Percentiles rank a stretch among this genome's conserved stretches.
Conservation (phyloP, 2,888 invertebrate species). For the Cosmopolites sordidus region DNA sequence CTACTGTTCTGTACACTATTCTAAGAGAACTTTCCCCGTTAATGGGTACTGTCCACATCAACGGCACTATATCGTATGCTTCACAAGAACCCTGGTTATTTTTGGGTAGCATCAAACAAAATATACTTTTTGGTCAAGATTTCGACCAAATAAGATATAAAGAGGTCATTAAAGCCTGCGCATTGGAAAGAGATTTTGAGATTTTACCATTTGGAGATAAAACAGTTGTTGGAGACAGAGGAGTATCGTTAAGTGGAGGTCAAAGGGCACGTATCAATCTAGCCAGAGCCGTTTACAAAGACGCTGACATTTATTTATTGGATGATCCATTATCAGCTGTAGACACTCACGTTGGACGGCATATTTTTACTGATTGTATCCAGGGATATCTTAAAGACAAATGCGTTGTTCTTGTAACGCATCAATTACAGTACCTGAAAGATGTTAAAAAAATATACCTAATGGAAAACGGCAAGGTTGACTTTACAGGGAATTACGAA, state of each 20-base stretch:
- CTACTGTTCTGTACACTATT: conserved; percentile 51
- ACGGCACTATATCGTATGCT: conserved; percentile 69
- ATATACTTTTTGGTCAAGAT: conserved; percentile 80
- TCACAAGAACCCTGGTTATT: conserved; percentile 84
- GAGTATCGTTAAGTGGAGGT: conserved; percentile 69
- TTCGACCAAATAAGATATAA: conserved; percentile 64
- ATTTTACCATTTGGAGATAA: conserved; percentile 73
- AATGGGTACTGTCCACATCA: conserved; percentile 62
- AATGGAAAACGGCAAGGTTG: conserved; percentile 54
- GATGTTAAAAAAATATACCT: conserved; percentile 54
- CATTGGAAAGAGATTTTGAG: conserved; percentile 66
- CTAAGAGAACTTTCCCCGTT: conserved; percentile 68
- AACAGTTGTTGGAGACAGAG: conserved; percentile 72
- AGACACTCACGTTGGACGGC: conserved; percentile 81
- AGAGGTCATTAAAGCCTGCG: conserved; percentile 64
- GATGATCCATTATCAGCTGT: conserved; percentile 90
- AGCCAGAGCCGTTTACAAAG: conserved; percentile 77
- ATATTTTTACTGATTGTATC: conserved; percentile 79
- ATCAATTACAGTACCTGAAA: conserved; percentile 63
- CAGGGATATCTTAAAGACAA: conserved; percentile 58
- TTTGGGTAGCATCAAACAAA: conserved; percentile 79
- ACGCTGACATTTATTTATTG: conserved; percentile 78
- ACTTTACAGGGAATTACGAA: conserved; percentile 63
- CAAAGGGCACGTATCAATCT: conserved; percentile 84
- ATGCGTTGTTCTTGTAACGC: conserved; percentile 71